phyloP scores from a whole-genome alignment of 1,140 invertebrate genomes.

The Trypoxylus dichotomus region DNA sequence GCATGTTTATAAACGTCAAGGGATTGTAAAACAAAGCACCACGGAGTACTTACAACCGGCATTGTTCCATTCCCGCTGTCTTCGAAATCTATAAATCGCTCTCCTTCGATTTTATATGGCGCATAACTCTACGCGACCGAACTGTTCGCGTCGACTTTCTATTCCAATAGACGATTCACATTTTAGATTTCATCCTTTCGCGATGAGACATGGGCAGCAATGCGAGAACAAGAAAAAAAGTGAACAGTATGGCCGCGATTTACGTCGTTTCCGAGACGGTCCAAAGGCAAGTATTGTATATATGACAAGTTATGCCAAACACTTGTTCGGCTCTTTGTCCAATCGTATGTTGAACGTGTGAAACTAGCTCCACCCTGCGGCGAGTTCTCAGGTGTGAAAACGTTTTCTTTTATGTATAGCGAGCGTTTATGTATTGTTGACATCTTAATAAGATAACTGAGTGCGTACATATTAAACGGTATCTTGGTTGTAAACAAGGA shows the following conservation, averaged over 20 bases:
- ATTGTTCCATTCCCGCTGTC: neutral
- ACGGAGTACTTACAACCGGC: neutral
- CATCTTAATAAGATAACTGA: neutral
- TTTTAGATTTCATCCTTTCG: neutral
- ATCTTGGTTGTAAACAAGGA: neutral
- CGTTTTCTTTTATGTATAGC: neutral
- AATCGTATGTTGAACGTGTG: constrained; percentile 1
- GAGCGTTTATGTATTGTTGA: neutral
- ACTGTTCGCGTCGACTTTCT: neutral
- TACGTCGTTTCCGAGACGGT: neutral
- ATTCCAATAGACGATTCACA: neutral
- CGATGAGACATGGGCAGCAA: neutral
- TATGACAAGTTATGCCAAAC: constrained; percentile 9
- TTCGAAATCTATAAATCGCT: neutral
- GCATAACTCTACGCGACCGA: neutral
- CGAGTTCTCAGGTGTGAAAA: neutral
- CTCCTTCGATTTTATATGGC: neutral
- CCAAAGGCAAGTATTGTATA: constrained; percentile 13
- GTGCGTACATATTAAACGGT: neutral
- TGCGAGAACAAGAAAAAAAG: neutral
- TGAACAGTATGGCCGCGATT: neutral
- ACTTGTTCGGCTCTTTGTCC: neutral
- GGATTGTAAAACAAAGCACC: constrained; percentile 25
- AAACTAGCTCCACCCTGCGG: constrained; percentile 19
- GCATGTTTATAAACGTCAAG: constrained; percentile 23